Evolutionary conservation across 2,113 vertebrate genomes (phyloP).

Genomic region (Jacana jacana): DNA sequence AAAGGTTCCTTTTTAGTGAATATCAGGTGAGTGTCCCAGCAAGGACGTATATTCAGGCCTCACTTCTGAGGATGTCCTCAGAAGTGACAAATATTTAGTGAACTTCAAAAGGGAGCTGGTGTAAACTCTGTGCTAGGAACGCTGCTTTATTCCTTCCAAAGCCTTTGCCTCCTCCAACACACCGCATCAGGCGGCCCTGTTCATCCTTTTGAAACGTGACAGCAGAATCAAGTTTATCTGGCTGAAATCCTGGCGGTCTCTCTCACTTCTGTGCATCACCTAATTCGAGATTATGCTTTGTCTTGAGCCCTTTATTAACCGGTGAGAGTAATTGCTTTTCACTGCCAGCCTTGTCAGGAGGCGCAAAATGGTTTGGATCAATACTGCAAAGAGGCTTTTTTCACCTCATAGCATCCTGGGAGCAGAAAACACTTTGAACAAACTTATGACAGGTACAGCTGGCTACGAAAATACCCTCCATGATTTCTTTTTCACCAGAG

Average conservation of each 20-base stretch:
- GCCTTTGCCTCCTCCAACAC: not conserved
- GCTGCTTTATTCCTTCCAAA: not conserved
- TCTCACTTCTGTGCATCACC: not conserved
- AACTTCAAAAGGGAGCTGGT: not conserved
- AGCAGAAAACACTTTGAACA: not conserved
- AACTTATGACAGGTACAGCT: not conserved
- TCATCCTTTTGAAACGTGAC: not conserved
- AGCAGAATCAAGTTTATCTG: not conserved
- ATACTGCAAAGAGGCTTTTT: not conserved
- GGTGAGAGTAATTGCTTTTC: not conserved
- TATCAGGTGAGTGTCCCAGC: not conserved
- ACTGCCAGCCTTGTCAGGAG: not conserved
- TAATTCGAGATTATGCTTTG: not conserved
- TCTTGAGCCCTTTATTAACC: not conserved
- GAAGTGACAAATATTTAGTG: not conserved
- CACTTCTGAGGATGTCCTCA: too few relatives aligned
- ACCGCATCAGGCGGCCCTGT: not conserved
- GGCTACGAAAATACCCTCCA: not conserved
- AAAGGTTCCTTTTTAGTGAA: not conserved
- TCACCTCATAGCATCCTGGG: not conserved
- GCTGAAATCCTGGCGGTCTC: not conserved
- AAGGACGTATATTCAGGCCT: not conserved
- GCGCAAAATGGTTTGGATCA: not conserved
- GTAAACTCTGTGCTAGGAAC: not conserved
- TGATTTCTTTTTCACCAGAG: not conserved